Percentiles rank a stretch among this genome's conserved stretches.
phyloP scores from a whole-genome alignment of 2,888 invertebrate species.

The Melangyna quadrimaculata region DNA sequence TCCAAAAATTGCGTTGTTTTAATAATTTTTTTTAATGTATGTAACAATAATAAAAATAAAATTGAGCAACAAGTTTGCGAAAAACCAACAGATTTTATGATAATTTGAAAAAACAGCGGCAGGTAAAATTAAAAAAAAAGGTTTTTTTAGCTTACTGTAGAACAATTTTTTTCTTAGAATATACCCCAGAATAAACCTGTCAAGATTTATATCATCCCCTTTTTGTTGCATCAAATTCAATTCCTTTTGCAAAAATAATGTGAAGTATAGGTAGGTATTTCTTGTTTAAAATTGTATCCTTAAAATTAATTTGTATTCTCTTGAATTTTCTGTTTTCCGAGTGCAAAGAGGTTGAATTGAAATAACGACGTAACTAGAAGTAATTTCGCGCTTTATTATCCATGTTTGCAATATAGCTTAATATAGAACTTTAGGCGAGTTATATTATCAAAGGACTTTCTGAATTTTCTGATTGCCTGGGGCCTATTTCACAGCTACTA shows the following conservation, averaged over 20 bases:
- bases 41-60: no score
- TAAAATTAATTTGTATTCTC: conserved; percentile 76
- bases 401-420: conserved; percentile 52
- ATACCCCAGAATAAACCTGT: no score
- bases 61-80: no score
- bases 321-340: conserved; percentile 76
- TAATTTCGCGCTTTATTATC: conserved; percentile 63
- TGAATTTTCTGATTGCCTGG: conserved; percentile 76
- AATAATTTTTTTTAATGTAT: no score
- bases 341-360: conserved; percentile 79
- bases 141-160: no score
- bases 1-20: no score
- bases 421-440: conserved; percentile 7
- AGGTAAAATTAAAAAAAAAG: no score
- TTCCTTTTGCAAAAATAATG: neutral
- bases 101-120: no score
- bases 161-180: no score
- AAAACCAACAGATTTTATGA: no score
- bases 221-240: neutral
- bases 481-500: no score
- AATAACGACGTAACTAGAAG: conserved; percentile 81
- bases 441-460: conserved; percentile 32
- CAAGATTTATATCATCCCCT: neutral
- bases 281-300: neutral
- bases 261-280: no score